Conservation (phyloP, 2,113 vertebrate genomes). For the Scomber scombrus region DNA sequence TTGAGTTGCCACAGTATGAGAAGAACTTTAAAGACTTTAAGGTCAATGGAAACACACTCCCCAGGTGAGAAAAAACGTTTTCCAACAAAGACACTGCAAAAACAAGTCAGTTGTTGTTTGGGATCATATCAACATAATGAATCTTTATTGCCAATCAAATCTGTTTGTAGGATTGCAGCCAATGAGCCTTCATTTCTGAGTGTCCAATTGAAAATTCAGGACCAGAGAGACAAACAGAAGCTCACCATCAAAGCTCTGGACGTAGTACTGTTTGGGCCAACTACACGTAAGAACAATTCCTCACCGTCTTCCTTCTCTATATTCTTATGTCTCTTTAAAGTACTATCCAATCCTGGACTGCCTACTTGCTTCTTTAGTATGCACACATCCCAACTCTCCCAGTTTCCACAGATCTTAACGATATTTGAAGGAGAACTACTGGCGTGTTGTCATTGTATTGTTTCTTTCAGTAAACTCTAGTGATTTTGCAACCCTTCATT, state of each 20-base stretch:
- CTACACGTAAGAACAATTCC: slow-evolving; percentile 89
- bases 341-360: neutral
- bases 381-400: neutral
- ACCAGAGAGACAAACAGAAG: slow-evolving; percentile 97
- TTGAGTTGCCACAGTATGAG: slow-evolving; percentile 96
- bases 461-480: neutral
- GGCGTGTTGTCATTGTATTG: neutral
- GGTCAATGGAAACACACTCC: slow-evolving; percentile 95
- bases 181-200: slow-evolving; percentile 96
- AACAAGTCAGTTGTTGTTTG: slow-evolving; percentile 9
- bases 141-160: neutral
- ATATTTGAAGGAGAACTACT: neutral
- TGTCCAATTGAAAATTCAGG: slow-evolving; percentile 92
- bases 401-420: neutral
- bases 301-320: neutral
- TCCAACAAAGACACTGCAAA: neutral
- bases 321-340: neutral
- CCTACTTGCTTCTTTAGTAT: neutral
- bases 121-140: neutral
- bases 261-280: slow-evolving; percentile 95
- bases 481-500: neutral
- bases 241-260: slow-evolving; percentile 97
- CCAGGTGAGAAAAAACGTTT: slow-evolving; percentile 89
- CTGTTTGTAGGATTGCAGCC: slow-evolving; percentile 91
- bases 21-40: slow-evolving; percentile 94